Percentiles rank a stretch among this genome's conserved stretches.
Conservation (phyloP, 2,113 vertebrate species). For the Aspidoscelis tigris region DNA sequence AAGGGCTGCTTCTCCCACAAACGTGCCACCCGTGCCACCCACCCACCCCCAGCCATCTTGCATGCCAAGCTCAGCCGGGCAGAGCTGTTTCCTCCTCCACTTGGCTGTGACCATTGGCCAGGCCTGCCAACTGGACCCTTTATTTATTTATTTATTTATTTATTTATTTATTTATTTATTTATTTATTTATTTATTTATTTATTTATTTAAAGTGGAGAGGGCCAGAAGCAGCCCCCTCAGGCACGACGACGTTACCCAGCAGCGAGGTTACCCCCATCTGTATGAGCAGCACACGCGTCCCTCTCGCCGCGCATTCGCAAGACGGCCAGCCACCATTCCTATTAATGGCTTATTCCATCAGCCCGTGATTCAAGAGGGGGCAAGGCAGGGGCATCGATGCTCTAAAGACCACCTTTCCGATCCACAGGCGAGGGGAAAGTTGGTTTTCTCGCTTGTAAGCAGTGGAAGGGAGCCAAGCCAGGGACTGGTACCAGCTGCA, state of each 20-base stretch:
- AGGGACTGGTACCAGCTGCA: background rate
- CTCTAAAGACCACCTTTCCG: background rate
- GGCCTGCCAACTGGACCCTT: background rate
- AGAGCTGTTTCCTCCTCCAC: too few species aligned
- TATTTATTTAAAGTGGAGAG: too few species aligned
- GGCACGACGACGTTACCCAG: too few species aligned
- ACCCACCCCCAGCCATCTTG: background rate
- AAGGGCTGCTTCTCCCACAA: background rate
- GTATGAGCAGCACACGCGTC: too few species aligned
- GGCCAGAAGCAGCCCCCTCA: background rate
- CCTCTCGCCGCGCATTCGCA: background rate
- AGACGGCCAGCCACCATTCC: background rate
- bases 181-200: too few species aligned
- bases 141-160: too few species aligned
- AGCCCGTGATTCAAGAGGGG: background rate
- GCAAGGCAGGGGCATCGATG: background rate
- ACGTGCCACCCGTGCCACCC: background rate
- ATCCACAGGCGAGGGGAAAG: background rate
- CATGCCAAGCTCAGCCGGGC: too few species aligned
- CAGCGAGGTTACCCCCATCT: too few species aligned
- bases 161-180: too few species aligned
- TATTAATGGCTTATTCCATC: background rate
- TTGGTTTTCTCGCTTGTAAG: background rate
- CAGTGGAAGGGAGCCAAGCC: too few species aligned
- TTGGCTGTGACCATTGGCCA: too few species aligned